phyloP scores from a whole-genome alignment of 37 sponge, comb jelly and placozoan genomes.

The Ephydatia muelleri region DNA sequence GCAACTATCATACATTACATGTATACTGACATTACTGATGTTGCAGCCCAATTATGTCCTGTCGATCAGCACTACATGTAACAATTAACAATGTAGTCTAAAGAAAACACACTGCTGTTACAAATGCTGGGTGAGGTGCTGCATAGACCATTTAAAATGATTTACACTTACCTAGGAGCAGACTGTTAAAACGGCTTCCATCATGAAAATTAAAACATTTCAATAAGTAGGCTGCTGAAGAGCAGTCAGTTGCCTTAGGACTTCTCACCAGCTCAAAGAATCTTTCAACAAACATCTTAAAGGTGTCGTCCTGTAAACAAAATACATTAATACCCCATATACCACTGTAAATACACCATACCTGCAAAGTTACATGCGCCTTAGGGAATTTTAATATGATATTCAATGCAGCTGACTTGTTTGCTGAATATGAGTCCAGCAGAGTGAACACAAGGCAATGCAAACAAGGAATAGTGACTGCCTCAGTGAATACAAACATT shows the following conservation, averaged over 20 bases:
- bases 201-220: constrained; percentile 11
- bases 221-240: constrained; percentile 43
- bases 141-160: no score
- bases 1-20: no score
- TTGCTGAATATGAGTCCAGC: background rate
- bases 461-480: background rate
- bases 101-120: no score
- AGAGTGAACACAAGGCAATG: background rate
- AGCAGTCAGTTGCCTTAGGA: constrained; percentile 61
- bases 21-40: no score
- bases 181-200: no score
- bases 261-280: constrained; percentile 20
- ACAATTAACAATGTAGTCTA: no score
- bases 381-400: background rate
- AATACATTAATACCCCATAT: background rate
- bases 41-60: no score
- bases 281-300: background rate
- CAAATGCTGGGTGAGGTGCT: no score
- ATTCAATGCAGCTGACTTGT: background rate
- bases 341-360: background rate
- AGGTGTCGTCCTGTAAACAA: background rate
- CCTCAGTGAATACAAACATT: background rate
- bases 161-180: no score
- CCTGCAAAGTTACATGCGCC: background rate
- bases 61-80: no score